Base-by-base conservation (phyloP, 2,113 vertebrate species). In the Odobenus rosmarus region DNA sequence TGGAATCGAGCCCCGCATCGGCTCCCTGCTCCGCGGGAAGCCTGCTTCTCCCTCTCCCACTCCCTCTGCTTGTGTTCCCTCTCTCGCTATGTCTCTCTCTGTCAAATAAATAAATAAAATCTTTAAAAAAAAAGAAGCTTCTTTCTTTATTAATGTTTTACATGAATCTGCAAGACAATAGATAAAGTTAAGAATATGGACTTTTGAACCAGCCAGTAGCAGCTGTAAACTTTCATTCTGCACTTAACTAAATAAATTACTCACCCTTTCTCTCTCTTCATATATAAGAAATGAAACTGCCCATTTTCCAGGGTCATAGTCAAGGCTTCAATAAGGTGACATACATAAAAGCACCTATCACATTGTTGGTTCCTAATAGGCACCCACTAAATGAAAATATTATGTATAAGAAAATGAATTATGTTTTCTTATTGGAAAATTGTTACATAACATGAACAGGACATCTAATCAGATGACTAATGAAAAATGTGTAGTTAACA, bases 161-260 rank as follows among this genome's bases (percentile, higher is more conserved):
- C 36, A 42, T 51, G n/a, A 64, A 39, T 28, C 16, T 89, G 2
- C 4, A 82, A 36, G 23, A 12, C 11, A 55, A 49, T 33, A 26
- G 31, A 49, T 26, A 39, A 91, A 86, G 42, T 79, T 49, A 31
- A 28, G 21, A 94, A 57, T 49, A 39, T 24, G 3, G 8, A 79
- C 4, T 64, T 95, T 89, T 18, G 7, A 94, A 77, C 80, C 4
- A 91, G 3, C 7, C 59, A 77, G 1, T 23, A 3, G 18, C 67
- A 36, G 4, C 59, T 31, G 57, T 93, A 85, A 69, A 64, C 62
- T 93, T 88, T 96, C 10, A 85, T 81, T 96, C 18, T 97, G 13
- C 11, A 80, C 7, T 26, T 84, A 53, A 55, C 4, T 76, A 80
- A 14, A 87, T 53, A 90, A 51, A 61, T 51, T 46, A 77, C 19